phyloP scores from a whole-genome alignment of 2,888 invertebrate species.

The Amblyjoppa fuscipennis region DNA sequence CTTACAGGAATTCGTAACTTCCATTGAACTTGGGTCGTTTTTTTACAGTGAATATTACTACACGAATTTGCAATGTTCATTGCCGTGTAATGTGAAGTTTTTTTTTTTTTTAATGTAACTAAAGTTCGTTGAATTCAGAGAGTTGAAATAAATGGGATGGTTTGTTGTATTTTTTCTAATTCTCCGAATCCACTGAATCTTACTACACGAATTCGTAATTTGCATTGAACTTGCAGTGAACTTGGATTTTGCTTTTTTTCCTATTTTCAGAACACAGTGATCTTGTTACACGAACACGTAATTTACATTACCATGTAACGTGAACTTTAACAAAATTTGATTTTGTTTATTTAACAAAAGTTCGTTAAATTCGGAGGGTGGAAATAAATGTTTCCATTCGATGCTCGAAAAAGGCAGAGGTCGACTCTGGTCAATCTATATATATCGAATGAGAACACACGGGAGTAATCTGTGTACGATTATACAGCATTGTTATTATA shows the following conservation, averaged over 20 bases:
- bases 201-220: too few species aligned
- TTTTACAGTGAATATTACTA: background rate
- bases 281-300: background rate
- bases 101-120: too few species aligned
- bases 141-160: background rate
- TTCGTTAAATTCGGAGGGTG: slow-evolving; percentile 8
- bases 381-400: slow-evolving; percentile 4
- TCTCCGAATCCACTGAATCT: too few species aligned
- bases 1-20: background rate
- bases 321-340: background rate
- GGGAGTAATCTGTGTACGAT: slow-evolving; percentile 31
- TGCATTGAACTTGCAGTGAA: too few species aligned
- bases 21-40: too few species aligned
- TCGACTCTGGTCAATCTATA: slow-evolving; percentile 38
- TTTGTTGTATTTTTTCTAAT: too few species aligned
- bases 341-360: too few species aligned
- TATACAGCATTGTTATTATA: slow-evolving; percentile 23
- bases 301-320: background rate
- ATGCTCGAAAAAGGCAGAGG: slow-evolving; percentile 5
- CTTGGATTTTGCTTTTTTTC: background rate
- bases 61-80: background rate
- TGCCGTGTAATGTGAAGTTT: too few species aligned
- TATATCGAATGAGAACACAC: slow-evolving; percentile 35
- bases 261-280: too few species aligned
- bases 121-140: background rate